Conservation (phyloP, 2,888 invertebrate species). For the Julus scanicus region DNA sequence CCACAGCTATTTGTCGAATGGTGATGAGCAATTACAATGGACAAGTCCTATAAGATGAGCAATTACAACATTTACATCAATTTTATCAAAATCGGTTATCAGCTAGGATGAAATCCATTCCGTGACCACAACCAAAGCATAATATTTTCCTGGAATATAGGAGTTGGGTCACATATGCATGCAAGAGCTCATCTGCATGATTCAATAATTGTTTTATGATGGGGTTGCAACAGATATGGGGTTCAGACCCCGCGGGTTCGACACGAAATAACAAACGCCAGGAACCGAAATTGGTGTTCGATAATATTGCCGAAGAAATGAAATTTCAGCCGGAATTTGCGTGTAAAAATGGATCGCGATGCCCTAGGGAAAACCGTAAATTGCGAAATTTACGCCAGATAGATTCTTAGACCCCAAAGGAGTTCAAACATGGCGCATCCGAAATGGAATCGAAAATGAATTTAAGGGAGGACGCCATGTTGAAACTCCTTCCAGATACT, state of each 20-base stretch:
- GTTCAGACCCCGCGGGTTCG: not conserved
- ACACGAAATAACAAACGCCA: conserved; percentile 19
- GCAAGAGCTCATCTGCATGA: not conserved
- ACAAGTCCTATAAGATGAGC: no score
- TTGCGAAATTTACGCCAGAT: conserved; percentile 11
- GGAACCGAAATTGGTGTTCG: not conserved
- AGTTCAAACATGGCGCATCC: not conserved
- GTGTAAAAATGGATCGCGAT: not conserved
- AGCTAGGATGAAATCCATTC: no score
- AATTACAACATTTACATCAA: no score
- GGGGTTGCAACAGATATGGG: not conserved
- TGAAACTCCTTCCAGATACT: not conserved
- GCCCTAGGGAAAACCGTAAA: not conserved
- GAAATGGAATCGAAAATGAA: not conserved
- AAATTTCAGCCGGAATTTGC: conserved; percentile 18
- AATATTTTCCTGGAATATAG: not conserved
- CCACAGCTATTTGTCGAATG: no score
- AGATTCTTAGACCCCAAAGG: not conserved
- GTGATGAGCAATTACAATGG: no score
- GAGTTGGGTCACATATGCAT: not conserved
- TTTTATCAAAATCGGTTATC: no score
- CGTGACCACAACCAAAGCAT: no score
- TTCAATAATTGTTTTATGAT: not conserved
- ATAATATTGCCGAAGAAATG: conserved; percentile 6
- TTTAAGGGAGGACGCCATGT: not conserved